Percentiles rank a stretch among this genome's conserved stretches.
Conservation (phyloP, 2,797 vertebrate genomes). For the Novumbra hubbsi region DNA sequence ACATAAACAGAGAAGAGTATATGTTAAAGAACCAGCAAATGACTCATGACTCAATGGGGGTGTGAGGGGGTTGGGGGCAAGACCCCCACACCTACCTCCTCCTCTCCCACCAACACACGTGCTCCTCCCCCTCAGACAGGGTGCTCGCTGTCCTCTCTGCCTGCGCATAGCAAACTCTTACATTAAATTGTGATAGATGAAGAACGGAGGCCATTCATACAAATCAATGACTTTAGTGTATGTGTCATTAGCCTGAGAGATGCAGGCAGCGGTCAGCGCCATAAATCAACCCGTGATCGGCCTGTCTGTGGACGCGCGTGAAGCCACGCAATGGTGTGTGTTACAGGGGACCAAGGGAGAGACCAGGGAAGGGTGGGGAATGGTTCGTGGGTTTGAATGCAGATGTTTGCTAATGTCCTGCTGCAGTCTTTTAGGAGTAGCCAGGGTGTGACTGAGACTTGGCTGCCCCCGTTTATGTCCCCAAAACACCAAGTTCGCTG, state of each 20-base stretch:
- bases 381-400: neutral
- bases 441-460: neutral
- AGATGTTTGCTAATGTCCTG: slow-evolving; percentile 28
- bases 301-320: slow-evolving; percentile 87
- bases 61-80: slow-evolving; percentile 44
- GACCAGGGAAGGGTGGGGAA: slow-evolving; percentile 39
- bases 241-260: slow-evolving; percentile 99
- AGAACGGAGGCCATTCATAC: slow-evolving; percentile 99
- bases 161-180: slow-evolving; percentile 98
- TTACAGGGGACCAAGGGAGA: slow-evolving; percentile 66
- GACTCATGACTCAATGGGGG: slow-evolving; percentile 86
- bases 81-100: slow-evolving; percentile 46
- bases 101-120: slow-evolving; percentile 28
- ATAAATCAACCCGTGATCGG: slow-evolving; percentile 99
- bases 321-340: slow-evolving; percentile 71
- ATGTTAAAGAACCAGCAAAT: slow-evolving; percentile 91
- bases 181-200: slow-evolving; percentile 99
- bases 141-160: slow-evolving; percentile 57
- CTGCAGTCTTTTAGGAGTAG: neutral
- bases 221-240: slow-evolving; percentile 99
- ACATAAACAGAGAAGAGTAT: slow-evolving; percentile 82
- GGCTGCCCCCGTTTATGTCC: neutral
- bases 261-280: slow-evolving; percentile 97
- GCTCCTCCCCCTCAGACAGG: slow-evolving; percentile 9
- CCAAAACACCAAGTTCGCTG: slow-evolving; percentile 50